phyloP scores from a whole-genome alignment of 2,113 vertebrate genomes.

The Charadrius vociferus region DNA sequence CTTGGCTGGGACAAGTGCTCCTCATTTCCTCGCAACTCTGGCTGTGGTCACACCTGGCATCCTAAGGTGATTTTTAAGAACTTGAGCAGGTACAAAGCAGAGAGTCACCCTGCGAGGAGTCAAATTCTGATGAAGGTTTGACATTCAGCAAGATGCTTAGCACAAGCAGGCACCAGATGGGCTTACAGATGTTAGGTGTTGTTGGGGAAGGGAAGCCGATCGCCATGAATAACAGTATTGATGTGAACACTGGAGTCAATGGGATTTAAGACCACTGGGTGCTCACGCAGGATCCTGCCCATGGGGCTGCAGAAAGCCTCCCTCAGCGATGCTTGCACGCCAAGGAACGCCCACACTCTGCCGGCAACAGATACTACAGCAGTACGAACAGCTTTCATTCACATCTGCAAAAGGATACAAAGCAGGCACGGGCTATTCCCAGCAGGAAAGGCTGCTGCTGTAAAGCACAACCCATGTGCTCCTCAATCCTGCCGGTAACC shows the following conservation, averaged over 20 bases:
- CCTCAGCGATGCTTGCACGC: neutral
- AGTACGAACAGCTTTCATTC: rapidly evolving
- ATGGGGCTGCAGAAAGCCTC: neutral
- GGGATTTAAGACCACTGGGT: neutral
- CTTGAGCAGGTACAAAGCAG: neutral
- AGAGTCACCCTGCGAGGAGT: neutral
- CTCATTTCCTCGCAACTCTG: neutral
- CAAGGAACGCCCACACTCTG: neutral
- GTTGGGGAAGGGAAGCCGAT: neutral
- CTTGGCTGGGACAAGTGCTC: neutral
- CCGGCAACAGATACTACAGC: neutral
- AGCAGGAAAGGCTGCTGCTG: neutral
- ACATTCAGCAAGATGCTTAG: neutral
- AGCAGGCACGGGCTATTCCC: neutral
- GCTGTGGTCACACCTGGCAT: neutral
- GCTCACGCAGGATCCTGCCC: neutral
- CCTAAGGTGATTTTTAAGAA: neutral
- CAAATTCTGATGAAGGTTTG: neutral
- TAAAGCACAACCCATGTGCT: neutral
- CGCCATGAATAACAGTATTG: neutral
- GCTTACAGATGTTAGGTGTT: neutral
- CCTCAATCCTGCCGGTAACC: neutral
- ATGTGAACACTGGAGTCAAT: neutral
- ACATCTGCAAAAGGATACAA: neutral
- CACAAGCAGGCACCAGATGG: neutral